These are phyloP conservation scores for Callyntrura guangdongensis DNA, from an alignment of 2,888 invertebrate species.

Conservation along the genomic window DNA sequence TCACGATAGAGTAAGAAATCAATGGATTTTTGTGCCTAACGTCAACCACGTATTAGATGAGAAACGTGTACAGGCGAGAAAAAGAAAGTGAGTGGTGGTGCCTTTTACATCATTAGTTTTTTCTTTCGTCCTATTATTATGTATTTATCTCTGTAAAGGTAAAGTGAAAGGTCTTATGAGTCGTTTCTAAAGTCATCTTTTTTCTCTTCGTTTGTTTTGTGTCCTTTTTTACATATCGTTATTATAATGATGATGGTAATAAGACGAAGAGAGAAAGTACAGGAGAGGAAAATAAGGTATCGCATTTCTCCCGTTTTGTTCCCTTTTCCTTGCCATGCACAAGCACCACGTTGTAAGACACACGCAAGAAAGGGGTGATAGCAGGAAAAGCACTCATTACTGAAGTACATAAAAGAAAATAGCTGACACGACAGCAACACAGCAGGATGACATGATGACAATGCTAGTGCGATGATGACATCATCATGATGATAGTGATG, in stretches of 20 bases:
- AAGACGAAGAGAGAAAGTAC: background rate
- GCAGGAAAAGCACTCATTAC: slow-evolving; percentile 70
- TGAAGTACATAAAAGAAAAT: slow-evolving; percentile 68
- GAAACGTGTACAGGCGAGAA: too few relatives aligned
- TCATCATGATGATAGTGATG: slow-evolving; percentile 4
- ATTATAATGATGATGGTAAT: slow-evolving; percentile 32
- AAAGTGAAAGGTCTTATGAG: background rate
- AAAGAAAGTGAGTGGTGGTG: background rate
- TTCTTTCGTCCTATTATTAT: slow-evolving; percentile 19
- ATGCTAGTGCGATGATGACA: slow-evolving; percentile 1
- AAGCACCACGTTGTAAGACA: background rate
- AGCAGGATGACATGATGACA: slow-evolving; percentile 33
- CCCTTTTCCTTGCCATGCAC: background rate
- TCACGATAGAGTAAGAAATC: slow-evolving; percentile 41
- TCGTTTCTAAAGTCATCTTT: background rate
- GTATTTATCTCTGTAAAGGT: background rate
- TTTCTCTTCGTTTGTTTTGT: background rate
- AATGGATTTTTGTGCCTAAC: slow-evolving; percentile 25
- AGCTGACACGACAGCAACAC: slow-evolving; percentile 49
- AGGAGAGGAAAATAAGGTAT: slow-evolving; percentile 32
- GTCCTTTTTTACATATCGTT: background rate
- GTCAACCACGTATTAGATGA: too few relatives aligned
- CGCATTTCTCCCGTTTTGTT: slow-evolving; percentile 6
- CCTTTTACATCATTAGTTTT: background rate
- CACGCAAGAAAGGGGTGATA: slow-evolving; percentile 16